Percentiles rank a stretch among this genome's conserved stretches.
Conservation (phyloP, 2,888 invertebrate species). For the Theristus sp. region DNA sequence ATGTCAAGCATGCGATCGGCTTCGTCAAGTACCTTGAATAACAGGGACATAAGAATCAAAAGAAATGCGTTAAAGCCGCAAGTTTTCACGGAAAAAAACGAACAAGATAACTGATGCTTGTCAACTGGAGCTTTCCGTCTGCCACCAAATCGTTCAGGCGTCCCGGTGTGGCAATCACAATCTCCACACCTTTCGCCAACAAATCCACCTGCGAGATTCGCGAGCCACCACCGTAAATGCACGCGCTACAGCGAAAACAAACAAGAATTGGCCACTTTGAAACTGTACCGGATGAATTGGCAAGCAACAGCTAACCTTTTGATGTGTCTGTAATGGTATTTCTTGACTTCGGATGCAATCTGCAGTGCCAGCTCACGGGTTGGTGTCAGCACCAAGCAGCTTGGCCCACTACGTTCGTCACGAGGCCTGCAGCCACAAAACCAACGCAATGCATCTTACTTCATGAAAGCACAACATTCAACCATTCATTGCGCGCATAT, state of each 20-base stretch:
- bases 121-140: conserved; percentile 48
- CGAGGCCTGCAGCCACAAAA: neutral
- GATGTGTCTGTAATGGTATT: conserved; percentile 69
- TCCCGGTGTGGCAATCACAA: conserved; percentile 84
- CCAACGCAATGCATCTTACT: too few relatives aligned
- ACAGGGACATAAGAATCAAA: neutral
- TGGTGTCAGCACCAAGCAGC: conserved; percentile 57
- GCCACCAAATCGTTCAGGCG: conserved; percentile 70
- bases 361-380: conserved; percentile 80
- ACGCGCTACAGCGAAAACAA: conserved; percentile 42
- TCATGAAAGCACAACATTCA: too few relatives aligned
- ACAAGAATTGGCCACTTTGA: too few relatives aligned
- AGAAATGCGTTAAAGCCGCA: neutral
- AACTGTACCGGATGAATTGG: too few relatives aligned
- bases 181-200: conserved; percentile 44
- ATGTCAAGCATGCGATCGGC: conserved; percentile 46
- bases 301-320: too few relatives aligned
- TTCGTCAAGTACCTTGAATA: conserved; percentile 55
- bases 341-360: conserved; percentile 71
- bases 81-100: neutral
- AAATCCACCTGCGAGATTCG: conserved; percentile 55
- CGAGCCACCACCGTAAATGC: conserved; percentile 75
- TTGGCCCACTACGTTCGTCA: neutral
- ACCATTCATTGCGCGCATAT: too few relatives aligned
- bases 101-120: conserved; percentile 51